Base-by-base conservation (phyloP, 2,888 invertebrate species). In the Brenthis hecate region DNA sequence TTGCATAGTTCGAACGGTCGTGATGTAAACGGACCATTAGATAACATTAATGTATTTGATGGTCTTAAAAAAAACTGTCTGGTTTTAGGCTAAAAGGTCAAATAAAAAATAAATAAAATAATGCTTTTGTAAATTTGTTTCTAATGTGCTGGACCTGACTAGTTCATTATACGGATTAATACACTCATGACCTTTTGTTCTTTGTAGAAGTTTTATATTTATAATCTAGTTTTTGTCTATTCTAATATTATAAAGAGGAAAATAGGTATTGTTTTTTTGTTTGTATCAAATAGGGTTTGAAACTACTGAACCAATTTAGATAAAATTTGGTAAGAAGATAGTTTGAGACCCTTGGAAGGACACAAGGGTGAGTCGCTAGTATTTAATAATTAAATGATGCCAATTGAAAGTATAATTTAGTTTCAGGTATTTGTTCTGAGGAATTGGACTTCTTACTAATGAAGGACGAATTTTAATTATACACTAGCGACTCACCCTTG, bases 31-130 rank as follows among this genome's bases (percentile, higher is more conserved):
- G 60, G 53, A 6, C 16, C 48, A 43, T 19, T 32, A 65, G 57
- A 53, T 58, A 66, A 53, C 43, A 43, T 13, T 60, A 28, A 66
- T 58, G n/a, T 54, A 54, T 58, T 58, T 28, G 47, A 47, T 43
- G 16, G 14, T 53, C 47, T 43, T 13, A 50, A 53, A 60, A 66
- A 66, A 60, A 66, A 6, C 19, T 48, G 66, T 60, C 60, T 32
- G 60, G 54, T 60, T 66, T 66, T 66, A 60, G 54, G 66, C 58
- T 56, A 66, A 70, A 62, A 66, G 50, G 66, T 63, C 66, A 66
- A 63, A 58, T 23, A 66, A 63, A 58, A 66, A 65, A 28, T 28
- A 36, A 8, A 16, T 23, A 65, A 65, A 50, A 32, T 19, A 11
- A 58, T 53, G 47, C 32, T 54, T 53, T 54, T 48, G 48, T 60